These are phyloP conservation scores for Crossaster papposus DNA, from an alignment of 53 echinoderm and acorn worm genomes.

Conservation along the genomic window DNA sequence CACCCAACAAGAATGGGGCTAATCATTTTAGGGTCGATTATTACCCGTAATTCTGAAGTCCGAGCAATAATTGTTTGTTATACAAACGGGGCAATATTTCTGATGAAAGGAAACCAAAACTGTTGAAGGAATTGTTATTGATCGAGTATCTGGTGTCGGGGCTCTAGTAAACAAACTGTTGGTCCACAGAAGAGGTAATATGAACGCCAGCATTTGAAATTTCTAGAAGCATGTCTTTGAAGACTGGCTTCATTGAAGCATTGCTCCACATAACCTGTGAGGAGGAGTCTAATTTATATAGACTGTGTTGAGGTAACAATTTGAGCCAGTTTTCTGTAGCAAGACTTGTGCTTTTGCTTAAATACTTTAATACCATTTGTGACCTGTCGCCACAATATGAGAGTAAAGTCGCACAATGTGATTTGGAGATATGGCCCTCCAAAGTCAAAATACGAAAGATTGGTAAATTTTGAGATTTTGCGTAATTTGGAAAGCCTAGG, in stretches of 20 bases:
- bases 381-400: too few relatives aligned
- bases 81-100: not conserved
- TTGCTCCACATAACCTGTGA: not conserved
- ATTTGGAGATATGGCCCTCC: too few relatives aligned
- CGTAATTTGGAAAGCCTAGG: too few relatives aligned
- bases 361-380: too few relatives aligned
- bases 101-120: not conserved
- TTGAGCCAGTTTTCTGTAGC: too few relatives aligned
- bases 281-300: too few relatives aligned
- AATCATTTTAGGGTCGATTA: not conserved
- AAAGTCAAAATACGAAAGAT: too few relatives aligned
- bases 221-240: not conserved
- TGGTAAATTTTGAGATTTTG: too few relatives aligned
- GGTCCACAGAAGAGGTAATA: constrained; percentile 6
- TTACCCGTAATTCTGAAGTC: not conserved
- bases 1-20: not conserved
- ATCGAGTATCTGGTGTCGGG: constrained; percentile 5
- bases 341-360: too few relatives aligned
- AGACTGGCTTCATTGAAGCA: constrained; percentile 17
- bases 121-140: constrained; percentile 9
- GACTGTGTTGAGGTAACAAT: too few relatives aligned
- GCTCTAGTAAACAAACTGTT: not conserved
- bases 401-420: too few relatives aligned
- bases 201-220: constrained; percentile 27
- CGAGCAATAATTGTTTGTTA: not conserved